Percentiles rank a stretch among this genome's conserved stretches.
Conservation (phyloP, 2,797 vertebrate species). For the Eulemur mongoz region DNA sequence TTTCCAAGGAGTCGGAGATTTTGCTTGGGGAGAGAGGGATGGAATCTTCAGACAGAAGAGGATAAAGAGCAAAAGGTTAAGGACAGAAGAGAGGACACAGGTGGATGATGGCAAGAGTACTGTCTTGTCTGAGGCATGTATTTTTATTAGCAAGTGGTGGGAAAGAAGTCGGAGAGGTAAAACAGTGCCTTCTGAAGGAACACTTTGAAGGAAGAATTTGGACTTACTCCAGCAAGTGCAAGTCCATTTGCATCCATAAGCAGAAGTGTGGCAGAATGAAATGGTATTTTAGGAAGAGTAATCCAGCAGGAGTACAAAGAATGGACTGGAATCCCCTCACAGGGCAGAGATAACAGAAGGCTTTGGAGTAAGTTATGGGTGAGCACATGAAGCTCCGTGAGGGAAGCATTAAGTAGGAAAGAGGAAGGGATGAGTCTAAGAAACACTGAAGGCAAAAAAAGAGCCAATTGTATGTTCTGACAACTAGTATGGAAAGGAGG, state of each 20-base stretch:
- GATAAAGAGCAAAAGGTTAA: not conserved
- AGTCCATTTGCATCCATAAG: not conserved
- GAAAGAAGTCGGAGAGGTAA: not conserved
- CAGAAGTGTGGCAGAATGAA: not conserved
- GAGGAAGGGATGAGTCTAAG: not conserved
- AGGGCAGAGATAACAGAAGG: not conserved
- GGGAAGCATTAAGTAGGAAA: not conserved
- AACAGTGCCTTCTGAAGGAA: not conserved
- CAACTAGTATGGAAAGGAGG: not conserved
- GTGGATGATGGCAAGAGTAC: accelerated
- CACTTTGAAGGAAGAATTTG: not conserved
- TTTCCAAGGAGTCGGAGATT: not conserved
- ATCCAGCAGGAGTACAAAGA: not conserved
- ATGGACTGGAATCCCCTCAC: not conserved
- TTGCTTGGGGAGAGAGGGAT: not conserved
- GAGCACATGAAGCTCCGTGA: not conserved
- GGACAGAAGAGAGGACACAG: not conserved
- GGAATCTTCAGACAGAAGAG: not conserved
- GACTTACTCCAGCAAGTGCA: not conserved
- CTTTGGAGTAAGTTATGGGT: not conserved
- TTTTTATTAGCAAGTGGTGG: not conserved
- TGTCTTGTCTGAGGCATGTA: not conserved
- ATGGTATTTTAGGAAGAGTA: not conserved
- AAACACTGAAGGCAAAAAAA: not conserved
- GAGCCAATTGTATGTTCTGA: not conserved